phyloP scores from a whole-genome alignment of 2,113 vertebrate genomes.

The Anhinga rufa region DNA sequence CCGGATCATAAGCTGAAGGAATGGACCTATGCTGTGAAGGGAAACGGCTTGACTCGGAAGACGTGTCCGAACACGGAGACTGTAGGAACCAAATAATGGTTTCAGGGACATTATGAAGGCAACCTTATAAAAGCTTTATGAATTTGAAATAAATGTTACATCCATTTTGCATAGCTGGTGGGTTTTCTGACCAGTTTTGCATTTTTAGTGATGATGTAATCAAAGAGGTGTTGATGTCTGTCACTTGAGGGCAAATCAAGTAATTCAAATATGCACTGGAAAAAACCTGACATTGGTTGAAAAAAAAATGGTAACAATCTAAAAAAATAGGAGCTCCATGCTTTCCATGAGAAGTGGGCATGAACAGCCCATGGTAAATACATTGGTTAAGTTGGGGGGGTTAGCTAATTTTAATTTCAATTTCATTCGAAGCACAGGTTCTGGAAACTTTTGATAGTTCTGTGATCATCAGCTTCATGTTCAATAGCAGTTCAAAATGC shows the following conservation, averaged over 20 bases:
- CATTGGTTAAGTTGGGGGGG: neutral
- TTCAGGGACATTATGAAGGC: neutral
- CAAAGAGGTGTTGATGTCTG: neutral
- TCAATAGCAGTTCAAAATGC: neutral
- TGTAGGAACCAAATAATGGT: neutral
- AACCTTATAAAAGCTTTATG: neutral
- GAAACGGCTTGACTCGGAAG: neutral
- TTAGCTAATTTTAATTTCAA: neutral
- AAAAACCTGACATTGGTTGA: neutral
- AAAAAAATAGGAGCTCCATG: neutral
- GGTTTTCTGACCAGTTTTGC: neutral
- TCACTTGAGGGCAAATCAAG: neutral
- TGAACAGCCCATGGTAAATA: neutral
- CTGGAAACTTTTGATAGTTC: neutral
- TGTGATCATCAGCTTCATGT: neutral
- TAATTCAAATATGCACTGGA: neutral
- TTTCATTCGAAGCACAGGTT: neutral
- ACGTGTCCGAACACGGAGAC: neutral
- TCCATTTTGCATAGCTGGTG: neutral
- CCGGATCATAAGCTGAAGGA: neutral
- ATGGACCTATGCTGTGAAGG: neutral
- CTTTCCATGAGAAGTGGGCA: neutral
- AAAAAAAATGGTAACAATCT: neutral
- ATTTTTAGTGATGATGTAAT: neutral
- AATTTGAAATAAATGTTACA: neutral